phyloP scores from a whole-genome alignment of 2,797 vertebrate genomes.

The Rhinella marina region DNA sequence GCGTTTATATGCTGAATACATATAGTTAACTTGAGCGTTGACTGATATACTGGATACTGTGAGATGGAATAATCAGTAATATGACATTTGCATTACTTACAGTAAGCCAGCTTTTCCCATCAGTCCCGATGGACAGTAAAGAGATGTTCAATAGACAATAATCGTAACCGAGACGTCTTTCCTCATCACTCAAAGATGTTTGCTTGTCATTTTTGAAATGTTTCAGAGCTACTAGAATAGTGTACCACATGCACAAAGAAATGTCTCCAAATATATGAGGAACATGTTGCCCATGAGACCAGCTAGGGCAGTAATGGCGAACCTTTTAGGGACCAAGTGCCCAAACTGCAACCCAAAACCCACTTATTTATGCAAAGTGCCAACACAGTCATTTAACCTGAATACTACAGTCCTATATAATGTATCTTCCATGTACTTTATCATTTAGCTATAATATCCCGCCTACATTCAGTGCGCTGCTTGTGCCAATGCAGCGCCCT shows the following conservation, averaged over 20 bases:
- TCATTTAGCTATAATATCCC: no score
- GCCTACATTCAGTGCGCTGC: no score
- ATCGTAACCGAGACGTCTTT: neutral
- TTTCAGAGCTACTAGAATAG: neutral
- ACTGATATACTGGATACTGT: neutral
- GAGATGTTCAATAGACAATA: neutral
- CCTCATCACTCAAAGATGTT: neutral
- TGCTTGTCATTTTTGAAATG: neutral
- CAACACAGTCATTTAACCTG: no score
- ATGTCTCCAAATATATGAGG: neutral
- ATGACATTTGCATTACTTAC: constrained; percentile 28
- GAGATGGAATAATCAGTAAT: constrained; percentile 28
- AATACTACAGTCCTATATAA: no score
- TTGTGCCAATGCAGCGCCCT: no score
- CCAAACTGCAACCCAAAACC: no score
- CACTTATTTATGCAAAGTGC: no score
- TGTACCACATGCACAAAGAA: neutral
- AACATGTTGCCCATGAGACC: neutral
- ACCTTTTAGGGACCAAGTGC: no score
- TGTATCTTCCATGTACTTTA: no score
- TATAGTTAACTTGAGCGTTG: neutral
- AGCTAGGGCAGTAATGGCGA: neutral
- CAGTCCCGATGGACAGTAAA: neutral
- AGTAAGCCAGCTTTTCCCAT: constrained; percentile 18
- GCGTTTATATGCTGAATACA: neutral